These are phyloP conservation scores for Shinisaurus crocodilurus DNA, from an alignment of 2,113 vertebrate species.

Conservation along the genomic window DNA sequence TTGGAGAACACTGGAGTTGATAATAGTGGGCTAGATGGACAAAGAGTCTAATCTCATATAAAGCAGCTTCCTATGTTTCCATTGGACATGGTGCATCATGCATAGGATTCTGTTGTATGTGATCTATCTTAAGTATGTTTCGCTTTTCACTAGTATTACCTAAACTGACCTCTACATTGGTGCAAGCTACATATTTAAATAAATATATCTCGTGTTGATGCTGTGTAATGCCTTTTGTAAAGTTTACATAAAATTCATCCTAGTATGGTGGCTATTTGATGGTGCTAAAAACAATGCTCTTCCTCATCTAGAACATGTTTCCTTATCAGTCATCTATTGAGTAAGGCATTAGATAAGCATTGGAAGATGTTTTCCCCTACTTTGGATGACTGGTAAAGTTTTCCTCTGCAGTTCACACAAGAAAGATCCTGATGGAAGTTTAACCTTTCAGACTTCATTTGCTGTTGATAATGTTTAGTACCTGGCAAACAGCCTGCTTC, in stretches of 20 bases:
- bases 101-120: not conserved
- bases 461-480: slow-evolving; percentile 52
- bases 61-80: not conserved
- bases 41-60: not conserved
- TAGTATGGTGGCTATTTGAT: not conserved
- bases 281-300: not conserved
- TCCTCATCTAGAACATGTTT: not conserved
- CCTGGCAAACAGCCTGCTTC: slow-evolving; percentile 46
- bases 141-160: not conserved
- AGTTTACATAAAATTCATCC: not conserved
- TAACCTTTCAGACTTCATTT: slow-evolving; percentile 63
- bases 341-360: slow-evolving; percentile 24
- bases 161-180: not conserved
- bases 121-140: not conserved
- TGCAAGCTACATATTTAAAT: not conserved
- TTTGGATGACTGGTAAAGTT: slow-evolving; percentile 38
- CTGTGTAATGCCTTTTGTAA: not conserved
- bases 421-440: slow-evolving; percentile 62
- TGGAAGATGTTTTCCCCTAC: slow-evolving; percentile 30
- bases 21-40: not conserved
- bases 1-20: too few relatives aligned
- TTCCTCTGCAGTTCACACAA: slow-evolving; percentile 36
- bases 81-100: not conserved
- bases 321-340: slow-evolving; percentile 2
- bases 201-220: not conserved